These are phyloP conservation scores for Pseudomugil gertrudae DNA, from an alignment of 2,797 vertebrate species.

Conservation along the genomic window DNA sequence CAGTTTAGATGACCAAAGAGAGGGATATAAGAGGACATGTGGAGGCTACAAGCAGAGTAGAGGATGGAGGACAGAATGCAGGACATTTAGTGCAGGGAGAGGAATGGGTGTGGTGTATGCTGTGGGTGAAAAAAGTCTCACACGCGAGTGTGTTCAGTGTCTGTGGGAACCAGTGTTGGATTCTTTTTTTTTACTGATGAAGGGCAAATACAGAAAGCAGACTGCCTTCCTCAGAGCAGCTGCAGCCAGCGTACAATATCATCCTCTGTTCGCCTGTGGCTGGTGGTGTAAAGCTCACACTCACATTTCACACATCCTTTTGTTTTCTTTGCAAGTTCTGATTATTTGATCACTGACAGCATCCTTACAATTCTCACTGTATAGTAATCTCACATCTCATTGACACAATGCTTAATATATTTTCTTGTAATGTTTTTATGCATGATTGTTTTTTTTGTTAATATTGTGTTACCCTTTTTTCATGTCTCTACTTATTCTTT, in stretches of 20 bases:
- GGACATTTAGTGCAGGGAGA: conserved; percentile 39
- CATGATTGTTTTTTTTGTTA: not conserved
- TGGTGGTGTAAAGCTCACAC: conserved; percentile 60
- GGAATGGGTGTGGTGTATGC: conserved; percentile 36
- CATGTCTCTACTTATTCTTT: not conserved
- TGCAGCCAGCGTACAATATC: conserved; percentile 66
- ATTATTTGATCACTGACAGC: conserved; percentile 34
- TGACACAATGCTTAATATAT: conserved; percentile 10
- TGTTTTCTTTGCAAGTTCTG: conserved; percentile 55
- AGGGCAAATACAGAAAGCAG: conserved; percentile 48
- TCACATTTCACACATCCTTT: conserved; percentile 45
- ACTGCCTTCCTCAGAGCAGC: conserved; percentile 66
- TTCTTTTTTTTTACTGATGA: conserved; percentile 52
- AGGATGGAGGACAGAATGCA: conserved; percentile 31
- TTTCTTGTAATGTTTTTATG: not conserved
- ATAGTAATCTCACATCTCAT: not conserved
- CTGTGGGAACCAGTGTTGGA: conserved; percentile 47
- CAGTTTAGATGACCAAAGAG: conserved; percentile 63
- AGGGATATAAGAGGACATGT: conserved; percentile 51
- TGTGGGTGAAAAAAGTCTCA: conserved; percentile 33
- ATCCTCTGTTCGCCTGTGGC: conserved; percentile 69
- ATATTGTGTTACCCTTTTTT: not conserved
- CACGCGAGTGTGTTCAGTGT: conserved; percentile 43
- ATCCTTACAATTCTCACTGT: not conserved
- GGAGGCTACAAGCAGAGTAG: conserved; percentile 32